Evolutionary conservation across 2,888 invertebrate species (phyloP), one percentile per base, ranked within the genome.

Genomic region (Diaphora mendica): DNA sequence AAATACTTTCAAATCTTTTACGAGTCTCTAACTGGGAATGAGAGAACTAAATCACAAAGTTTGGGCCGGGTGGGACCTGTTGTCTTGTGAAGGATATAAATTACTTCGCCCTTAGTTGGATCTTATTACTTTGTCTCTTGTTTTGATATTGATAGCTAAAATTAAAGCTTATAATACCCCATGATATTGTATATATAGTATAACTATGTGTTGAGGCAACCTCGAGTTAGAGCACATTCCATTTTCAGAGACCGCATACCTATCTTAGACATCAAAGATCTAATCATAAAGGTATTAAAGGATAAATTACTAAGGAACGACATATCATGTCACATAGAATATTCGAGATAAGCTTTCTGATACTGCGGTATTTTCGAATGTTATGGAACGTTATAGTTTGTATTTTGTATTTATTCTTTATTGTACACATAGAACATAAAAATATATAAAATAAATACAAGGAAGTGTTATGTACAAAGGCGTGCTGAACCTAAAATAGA

Each of bases 1-100:
- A 77, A 79, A 76, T 75, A 75, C 79, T 82, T 78, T 79, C 77
- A 62, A 76, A 75, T 78, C 81, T 81, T 85, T 82, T 84, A 77
- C 75, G 80, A 82, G 78, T 82, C 79, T 76, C 82, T 75, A 79
- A 77, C 73, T 73, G 70, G 71, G 76, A 82, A 77, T 77, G 78
- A 83, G 79, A 76, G 73, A 83, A 74, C 78, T 83, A 83, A 83
- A 83, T 83, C 82, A 83, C 79, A 75, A 83, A 83, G 79, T 83
- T 83, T 55, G 78, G 70, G 72, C 70, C 74, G 44, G 71, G 68
- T 64, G 71, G 73, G 79, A 81, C 73, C 77, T 78, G 79, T 83
- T 81, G 79, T 83, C 78, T 83, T 78, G 77, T 78, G 82, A 83
- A 72, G 70, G 78, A 55, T 44, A 82, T 71, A 79, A 79, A 83